Evolutionary conservation across 2,797 vertebrate species (phyloP).

Genomic region (Neosilurus hyrtlii): DNA sequence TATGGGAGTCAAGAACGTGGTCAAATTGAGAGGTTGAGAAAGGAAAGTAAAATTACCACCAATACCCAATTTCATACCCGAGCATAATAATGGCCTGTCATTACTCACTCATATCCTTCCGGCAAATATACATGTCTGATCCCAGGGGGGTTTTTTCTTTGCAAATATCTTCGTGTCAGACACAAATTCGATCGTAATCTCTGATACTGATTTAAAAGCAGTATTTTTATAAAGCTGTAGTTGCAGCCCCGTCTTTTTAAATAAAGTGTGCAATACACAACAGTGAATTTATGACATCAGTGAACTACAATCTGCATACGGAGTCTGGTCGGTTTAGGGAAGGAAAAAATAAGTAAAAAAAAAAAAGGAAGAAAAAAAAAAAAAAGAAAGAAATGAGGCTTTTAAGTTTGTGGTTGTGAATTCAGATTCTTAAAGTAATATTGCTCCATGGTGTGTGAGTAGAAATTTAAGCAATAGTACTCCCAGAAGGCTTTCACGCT

Average conservation of each 20-base stretch:
- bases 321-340: not conserved
- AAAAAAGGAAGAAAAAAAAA: no score
- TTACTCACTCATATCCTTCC: not conserved
- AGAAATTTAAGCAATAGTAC: not conserved
- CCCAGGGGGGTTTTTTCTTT: not conserved
- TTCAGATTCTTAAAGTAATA: constrained; percentile 6
- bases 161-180: not conserved
- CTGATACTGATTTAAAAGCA: not conserved
- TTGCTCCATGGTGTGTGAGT: not conserved
- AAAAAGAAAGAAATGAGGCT: not conserved
- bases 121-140: not conserved
- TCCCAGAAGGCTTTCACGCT: constrained; percentile 3
- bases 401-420: not conserved
- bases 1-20: not conserved
- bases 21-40: not conserved
- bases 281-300: not conserved
- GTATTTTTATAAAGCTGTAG: not conserved
- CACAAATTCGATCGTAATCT: not conserved
- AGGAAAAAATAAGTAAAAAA: no score
- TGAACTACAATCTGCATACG: not conserved
- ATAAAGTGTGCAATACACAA: not conserved
- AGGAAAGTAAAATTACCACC: not conserved
- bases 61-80: not conserved
- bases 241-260: not conserved
- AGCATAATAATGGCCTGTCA: not conserved